phyloP scores from a whole-genome alignment of 2,888 invertebrate species.

The Malacosoma neustria region DNA sequence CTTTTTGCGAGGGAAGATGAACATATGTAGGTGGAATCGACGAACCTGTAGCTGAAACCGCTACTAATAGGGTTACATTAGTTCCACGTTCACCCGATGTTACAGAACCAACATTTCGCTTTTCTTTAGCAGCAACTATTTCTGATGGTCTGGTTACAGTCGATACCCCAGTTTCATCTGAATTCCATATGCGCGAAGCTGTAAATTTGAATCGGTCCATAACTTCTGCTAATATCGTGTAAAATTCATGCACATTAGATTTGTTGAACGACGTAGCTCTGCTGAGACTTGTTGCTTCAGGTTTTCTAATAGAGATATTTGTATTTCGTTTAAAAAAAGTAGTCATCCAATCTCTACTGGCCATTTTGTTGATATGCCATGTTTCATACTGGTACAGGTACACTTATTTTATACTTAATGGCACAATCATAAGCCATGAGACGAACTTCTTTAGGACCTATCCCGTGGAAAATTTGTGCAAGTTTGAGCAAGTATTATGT shows the following conservation, averaged over 20 bases:
- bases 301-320: conserved; percentile 7
- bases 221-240: conserved; percentile 14
- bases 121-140: conserved; percentile 13
- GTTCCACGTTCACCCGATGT: conserved; percentile 34
- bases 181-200: conserved; percentile 32
- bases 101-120: conserved; percentile 24
- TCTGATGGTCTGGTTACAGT: conserved; percentile 15
- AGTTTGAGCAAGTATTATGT: conserved; percentile 9
- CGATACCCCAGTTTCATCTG: conserved; percentile 15
- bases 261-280: conserved; percentile 6
- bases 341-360: conserved; percentile 15
- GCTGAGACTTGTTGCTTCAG: conserved; percentile 10
- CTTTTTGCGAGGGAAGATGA: conserved; percentile 19
- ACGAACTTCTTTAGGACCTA: too few relatives aligned
- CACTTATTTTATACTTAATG: neutral
- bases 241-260: conserved; percentile 17
- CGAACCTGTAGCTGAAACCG: conserved; percentile 25
- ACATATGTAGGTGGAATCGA: conserved; percentile 15
- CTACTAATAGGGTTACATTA: conserved; percentile 24
- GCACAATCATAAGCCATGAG: neutral
- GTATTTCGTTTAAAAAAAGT: conserved; percentile 6
- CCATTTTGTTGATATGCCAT: conserved; percentile 10
- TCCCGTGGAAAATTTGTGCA: conserved; percentile 4
- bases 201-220: conserved; percentile 8
- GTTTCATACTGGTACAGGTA: conserved; percentile 1